These are phyloP conservation scores for Microcebus murinus DNA, from an alignment of 2,113 vertebrate genomes.

Conservation along the genomic window DNA sequence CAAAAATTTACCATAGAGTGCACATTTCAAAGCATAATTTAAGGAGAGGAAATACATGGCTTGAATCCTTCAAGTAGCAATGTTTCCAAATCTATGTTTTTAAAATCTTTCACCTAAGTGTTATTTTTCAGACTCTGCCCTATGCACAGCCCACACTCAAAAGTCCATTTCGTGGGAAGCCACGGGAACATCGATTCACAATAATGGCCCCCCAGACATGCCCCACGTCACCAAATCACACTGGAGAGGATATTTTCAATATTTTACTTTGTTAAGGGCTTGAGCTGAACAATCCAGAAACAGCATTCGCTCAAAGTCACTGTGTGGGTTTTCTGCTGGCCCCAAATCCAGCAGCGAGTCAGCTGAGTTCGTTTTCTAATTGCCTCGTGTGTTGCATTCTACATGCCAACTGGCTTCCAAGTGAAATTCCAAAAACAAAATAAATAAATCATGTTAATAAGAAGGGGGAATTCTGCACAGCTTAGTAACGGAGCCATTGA, in stretches of 20 bases:
- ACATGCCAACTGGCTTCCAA: neutral
- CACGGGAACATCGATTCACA: neutral
- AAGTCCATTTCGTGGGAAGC: neutral
- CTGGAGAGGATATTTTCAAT: neutral
- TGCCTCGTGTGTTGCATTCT: neutral
- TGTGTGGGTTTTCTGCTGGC: neutral
- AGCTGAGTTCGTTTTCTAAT: neutral
- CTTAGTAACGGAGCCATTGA: neutral
- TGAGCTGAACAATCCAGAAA: neutral
- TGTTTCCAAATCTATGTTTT: neutral
- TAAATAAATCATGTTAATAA: neutral
- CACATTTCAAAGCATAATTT: neutral
- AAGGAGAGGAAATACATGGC: neutral
- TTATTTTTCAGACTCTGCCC: neutral
- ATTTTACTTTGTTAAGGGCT: neutral
- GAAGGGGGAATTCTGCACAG: neutral
- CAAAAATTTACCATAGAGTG: neutral
- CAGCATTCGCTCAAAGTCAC: neutral
- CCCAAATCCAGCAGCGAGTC: neutral
- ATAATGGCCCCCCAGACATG: neutral
- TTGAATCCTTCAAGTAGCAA: neutral
- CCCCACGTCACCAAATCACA: neutral
- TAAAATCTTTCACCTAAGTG: neutral
- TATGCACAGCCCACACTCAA: neutral
- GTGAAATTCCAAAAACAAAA: neutral